phyloP scores from a whole-genome alignment of 1,140 invertebrate species.

The Drosophila dunni region DNA sequence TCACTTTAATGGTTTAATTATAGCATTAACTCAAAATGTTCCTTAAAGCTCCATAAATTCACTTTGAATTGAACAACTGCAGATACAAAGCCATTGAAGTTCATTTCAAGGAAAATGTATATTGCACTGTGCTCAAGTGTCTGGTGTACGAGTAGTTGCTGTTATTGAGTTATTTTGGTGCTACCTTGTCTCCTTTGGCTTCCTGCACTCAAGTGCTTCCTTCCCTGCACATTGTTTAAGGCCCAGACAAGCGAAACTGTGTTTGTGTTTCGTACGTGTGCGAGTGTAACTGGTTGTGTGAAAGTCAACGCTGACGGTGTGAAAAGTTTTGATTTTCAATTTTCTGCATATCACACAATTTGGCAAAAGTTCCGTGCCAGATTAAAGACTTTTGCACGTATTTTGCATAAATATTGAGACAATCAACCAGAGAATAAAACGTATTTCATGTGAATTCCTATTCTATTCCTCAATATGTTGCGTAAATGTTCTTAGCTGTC shows the following conservation, averaged over 20 bases:
- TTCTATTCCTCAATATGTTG: conserved; percentile 47
- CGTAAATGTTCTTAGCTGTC: conserved; percentile 65
- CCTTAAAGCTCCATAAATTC: conserved; percentile 3
- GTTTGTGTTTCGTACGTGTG: conserved; percentile 6
- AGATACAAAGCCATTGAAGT: conserved; percentile 82
- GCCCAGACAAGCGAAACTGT: conserved; percentile 39
- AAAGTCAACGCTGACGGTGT: conserved; percentile 38
- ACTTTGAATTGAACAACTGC: conserved; percentile 21
- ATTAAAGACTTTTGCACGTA: conserved; percentile 78
- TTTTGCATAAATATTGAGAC: conserved; percentile 77
- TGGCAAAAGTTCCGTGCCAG: conserved; percentile 62
- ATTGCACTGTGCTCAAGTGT: conserved; percentile 85
- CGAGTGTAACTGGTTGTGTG: conserved; percentile 22
- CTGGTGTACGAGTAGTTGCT: conserved; percentile 34
- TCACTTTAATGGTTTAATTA: too few relatives aligned
- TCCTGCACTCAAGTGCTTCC: conserved; percentile 50
- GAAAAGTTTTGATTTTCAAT: conserved; percentile 84
- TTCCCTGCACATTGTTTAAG: conserved; percentile 68
- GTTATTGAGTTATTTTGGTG: conserved; percentile 49
- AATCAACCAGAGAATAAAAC: conserved; percentile 55
- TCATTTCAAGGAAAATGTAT: conserved; percentile 86
- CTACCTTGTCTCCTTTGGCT: conserved; percentile 27
- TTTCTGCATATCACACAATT: conserved; percentile 81
- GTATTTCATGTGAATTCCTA: background rate
- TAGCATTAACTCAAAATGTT: background rate